Conservation (phyloP, 1,140 invertebrate genomes). For the Drosophila truncata region DNA sequence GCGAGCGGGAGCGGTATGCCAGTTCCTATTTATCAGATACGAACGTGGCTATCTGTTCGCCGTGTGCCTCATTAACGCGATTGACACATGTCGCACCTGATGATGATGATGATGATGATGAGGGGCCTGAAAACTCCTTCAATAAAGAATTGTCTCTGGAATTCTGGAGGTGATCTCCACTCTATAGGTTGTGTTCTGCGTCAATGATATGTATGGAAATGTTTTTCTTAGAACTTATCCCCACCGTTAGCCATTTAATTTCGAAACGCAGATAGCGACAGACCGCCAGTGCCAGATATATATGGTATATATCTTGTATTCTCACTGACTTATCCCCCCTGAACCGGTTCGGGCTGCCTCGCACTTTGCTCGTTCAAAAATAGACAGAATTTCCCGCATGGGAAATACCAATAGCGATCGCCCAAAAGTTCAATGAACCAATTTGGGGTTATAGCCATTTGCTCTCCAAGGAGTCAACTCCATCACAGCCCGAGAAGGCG, state of each 20-base stretch:
- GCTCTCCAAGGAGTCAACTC: constrained; percentile 9
- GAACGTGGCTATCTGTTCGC: constrained; percentile 36
- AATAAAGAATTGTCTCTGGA: neutral
- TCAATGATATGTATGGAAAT: constrained; percentile 29
- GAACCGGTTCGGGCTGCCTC: constrained; percentile 59
- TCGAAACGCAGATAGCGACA: constrained; percentile 26
- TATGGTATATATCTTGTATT: constrained; percentile 36
- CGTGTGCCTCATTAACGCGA: constrained; percentile 43
- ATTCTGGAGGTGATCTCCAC: constrained; percentile 12
- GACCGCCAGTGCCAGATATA: constrained; percentile 17
- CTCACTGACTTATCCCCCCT: constrained; percentile 41
- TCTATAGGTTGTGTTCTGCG: neutral
- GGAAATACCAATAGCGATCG: constrained; percentile 24
- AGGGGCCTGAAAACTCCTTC: neutral
- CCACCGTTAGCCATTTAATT: constrained; percentile 22
- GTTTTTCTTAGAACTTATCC: constrained; percentile 17
- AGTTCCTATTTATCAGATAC: constrained; percentile 53
- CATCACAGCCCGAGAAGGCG: neutral
- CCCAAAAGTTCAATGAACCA: constrained; percentile 31
- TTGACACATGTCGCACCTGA: constrained; percentile 45
- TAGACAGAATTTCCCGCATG: constrained; percentile 47
- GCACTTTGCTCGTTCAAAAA: constrained; percentile 53
- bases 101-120: neutral
- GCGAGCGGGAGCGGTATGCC: constrained; percentile 18
- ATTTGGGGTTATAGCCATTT: constrained; percentile 8